Evolutionary conservation across 2,797 vertebrate species (phyloP), one percentile per base, ranked within the genome.

Genomic region (Poecilia wingei): DNA sequence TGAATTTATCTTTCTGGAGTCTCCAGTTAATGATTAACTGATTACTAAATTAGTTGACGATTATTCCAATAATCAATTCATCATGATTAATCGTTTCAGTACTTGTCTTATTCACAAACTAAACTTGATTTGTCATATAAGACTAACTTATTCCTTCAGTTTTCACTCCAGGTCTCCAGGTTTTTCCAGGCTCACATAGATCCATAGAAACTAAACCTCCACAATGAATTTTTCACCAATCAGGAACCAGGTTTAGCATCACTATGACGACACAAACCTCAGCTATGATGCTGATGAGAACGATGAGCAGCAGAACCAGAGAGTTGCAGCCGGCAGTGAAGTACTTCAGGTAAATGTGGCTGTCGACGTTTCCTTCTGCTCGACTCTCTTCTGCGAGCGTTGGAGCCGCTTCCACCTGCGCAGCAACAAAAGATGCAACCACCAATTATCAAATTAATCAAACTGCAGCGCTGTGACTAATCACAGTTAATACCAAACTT

Each of bases 311-410:
- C 86, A 98, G 87, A 36, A 96, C 10, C 0, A 95, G 5, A 47
- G 91, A 61, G 80, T 88, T 96, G 36, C 97, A 0, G 97, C 96
- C 41, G 66, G 83, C 57, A 98, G 95, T 45, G 68, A 70, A 70
- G 85, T 98, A 99, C 82, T 96, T 98, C 78, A 95, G 84, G 64
- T 99, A 99, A 81, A 97, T 1, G 33, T 31, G 92, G 88, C 0
- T 95, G 9, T 59, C 82, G 18, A 99, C 95, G 88, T 91, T 96
- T 64, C 98, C 98, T 75, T 97, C 95, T 1, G 94, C 95, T 0
- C 97, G 97, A 76, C 86, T 96, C 91, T 99, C 98, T 72, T 98
- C 97, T 0, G 93, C 78, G 9, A 96, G 14, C 0, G 82, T 92
- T 57, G 95, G 93, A 0, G 95, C n/a, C 8, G 53, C 14, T 22